Conservation (phyloP, 2,888 invertebrate genomes). For the Scaptomyza tumidula region DNA sequence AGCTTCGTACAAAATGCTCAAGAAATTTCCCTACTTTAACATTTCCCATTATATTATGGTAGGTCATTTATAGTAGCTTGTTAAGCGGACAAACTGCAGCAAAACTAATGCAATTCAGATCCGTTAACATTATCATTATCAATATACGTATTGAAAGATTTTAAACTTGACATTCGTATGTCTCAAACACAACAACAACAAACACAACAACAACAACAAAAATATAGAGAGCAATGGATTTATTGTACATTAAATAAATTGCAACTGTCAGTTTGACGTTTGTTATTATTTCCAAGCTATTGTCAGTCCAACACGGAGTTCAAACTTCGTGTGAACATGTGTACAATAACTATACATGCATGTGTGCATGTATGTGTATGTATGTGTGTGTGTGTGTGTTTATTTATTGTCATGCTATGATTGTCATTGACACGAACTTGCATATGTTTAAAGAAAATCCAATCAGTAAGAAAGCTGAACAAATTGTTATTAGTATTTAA, state of each 20-base stretch:
- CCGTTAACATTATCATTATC: conserved; percentile 11
- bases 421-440: conserved; percentile 24
- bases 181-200: conserved; percentile 6
- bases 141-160: not conserved
- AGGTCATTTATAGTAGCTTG: conserved; percentile 1
- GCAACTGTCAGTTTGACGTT: conserved; percentile 29
- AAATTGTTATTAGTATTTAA: not conserved
- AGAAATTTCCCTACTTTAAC: not conserved
- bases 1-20: not conserved
- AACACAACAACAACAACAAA: not conserved
- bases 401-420: not conserved
- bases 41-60: conserved; percentile 1
- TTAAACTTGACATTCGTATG: conserved; percentile 54
- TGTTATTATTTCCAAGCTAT: conserved; percentile 5
- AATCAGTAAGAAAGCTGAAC: conserved; percentile 1
- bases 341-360: not conserved
- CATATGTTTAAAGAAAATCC: conserved; percentile 4
- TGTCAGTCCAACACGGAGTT: conserved; percentile 25
- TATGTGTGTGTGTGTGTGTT: not conserved
- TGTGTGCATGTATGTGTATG: not conserved
- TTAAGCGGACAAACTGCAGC: not conserved
- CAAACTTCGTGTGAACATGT: conserved; percentile 21
- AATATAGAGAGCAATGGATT: conserved; percentile 14
- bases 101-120: conserved; percentile 14
- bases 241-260: conserved; percentile 29